Evolutionary conservation across 2,797 vertebrate genomes (phyloP).

Genomic region (Caiman crocodilus): DNA sequence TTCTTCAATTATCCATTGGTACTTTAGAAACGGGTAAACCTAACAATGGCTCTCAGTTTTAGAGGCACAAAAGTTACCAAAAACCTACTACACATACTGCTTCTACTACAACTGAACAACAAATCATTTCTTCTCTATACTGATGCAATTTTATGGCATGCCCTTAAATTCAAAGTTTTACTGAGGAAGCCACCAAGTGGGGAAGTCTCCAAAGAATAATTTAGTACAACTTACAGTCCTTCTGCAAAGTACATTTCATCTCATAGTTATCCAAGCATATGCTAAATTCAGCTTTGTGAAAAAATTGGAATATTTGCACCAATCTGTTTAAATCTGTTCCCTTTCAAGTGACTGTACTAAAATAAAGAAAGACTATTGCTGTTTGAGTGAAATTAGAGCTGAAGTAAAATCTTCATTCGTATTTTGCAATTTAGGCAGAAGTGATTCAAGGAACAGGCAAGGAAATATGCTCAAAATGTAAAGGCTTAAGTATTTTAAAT

Average conservation of each 20-base stretch:
- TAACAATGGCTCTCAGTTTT: not conserved
- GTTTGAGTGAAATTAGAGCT: not conserved
- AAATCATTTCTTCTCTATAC: not conserved
- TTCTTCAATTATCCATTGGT: not conserved
- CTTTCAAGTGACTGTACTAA: not conserved
- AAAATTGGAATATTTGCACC: not conserved
- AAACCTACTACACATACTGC: not conserved
- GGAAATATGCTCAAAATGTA: not conserved
- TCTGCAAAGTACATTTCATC: conserved; percentile 2
- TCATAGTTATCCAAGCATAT: not conserved
- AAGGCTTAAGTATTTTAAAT: too few relatives aligned
- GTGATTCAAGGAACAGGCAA: not conserved
- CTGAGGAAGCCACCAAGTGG: not conserved
- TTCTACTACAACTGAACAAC: not conserved
- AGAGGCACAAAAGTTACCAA: not conserved
- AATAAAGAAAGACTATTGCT: not conserved
- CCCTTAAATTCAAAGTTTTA: fast-evolving
- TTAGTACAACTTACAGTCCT: not conserved
- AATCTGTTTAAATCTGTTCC: not conserved
- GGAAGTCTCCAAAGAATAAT: not conserved
- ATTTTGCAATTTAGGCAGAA: not conserved
- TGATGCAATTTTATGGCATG: not conserved
- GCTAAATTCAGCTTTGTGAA: not conserved
- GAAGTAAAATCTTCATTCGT: not conserved
- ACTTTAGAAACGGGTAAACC: not conserved